These are phyloP conservation scores for Keiferia lycopersicella DNA, from an alignment of 2,888 invertebrate genomes.

Conservation along the genomic window DNA sequence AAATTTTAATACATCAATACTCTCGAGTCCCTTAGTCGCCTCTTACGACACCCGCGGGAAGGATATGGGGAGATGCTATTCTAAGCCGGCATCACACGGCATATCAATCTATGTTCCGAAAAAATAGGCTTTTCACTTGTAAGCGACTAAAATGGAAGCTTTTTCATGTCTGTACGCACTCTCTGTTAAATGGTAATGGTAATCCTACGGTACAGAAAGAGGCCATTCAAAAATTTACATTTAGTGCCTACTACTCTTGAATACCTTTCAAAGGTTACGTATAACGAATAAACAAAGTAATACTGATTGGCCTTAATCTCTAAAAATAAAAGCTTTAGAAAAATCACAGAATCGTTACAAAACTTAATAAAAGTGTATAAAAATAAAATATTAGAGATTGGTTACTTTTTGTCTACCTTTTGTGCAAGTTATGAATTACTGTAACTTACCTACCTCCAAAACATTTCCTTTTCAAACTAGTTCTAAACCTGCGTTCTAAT, in stretches of 20 bases:
- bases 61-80: no score
- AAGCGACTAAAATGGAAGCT: not conserved
- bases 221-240: slow-evolving; percentile 18
- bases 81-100: no score
- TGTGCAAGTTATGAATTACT: slow-evolving; percentile 24
- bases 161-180: slow-evolving; percentile 19
- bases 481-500: slow-evolving; percentile 11
- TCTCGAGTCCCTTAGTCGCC: no score
- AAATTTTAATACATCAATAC: no score
- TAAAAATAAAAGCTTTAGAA: slow-evolving; percentile 30
- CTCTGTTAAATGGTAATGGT: slow-evolving; percentile 27
- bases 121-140: not conserved
- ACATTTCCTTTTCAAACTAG: not conserved
- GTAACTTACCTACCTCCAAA: slow-evolving; percentile 16
- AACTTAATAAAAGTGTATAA: slow-evolving; percentile 26
- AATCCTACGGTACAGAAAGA: slow-evolving; percentile 18
- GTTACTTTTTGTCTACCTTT: slow-evolving; percentile 22
- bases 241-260: slow-evolving; percentile 18
- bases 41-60: no score
- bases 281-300: slow-evolving; percentile 20
- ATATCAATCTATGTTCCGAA: no score
- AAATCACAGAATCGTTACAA: slow-evolving; percentile 34
- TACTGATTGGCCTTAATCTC: slow-evolving; percentile 37
- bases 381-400: not conserved
- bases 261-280: not conserved